Base-by-base conservation (phyloP, 2,888 invertebrate species). In the Hedya salicella region DNA sequence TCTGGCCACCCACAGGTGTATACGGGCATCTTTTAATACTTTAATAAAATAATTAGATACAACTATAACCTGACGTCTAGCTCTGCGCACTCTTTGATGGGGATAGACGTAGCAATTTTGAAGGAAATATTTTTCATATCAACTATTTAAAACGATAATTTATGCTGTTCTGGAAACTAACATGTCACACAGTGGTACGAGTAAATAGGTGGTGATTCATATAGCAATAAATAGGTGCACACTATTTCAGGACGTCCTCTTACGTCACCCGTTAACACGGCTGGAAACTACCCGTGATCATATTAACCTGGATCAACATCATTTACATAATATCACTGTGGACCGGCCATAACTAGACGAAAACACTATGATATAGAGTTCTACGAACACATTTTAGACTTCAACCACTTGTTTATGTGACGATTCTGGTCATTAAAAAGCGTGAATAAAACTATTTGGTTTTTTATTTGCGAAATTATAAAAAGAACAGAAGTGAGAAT, bases 201-300 rank as follows among this genome's bases (percentile, higher is more conserved):
- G 66, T 54, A 66, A 81, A 80, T 78, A 78, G 77, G 75, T 75
- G 73, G 76, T 87, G 85, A 86, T 77, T 91, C 88, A 89, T 78
- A 72, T 75, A 71, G 80, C 75, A 82, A 83, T 86, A 86, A 88
- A 89, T 87, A 88, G 85, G 77, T 78, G 69, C 36, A 36, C 73
- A 80, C 85, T 91, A 91, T 91, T 89, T 88, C 82, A 79, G 84
- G 87, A 83, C 82, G 91, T 85, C 91, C 91, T 91, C 89, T 78
- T 87, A 87, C 84, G 78, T 80, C 77, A 78, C 80, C 78, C 80
- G 83, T 86, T 86, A 88, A 86, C 85, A 83, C 80, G 78, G 77
- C 82, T 86, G 84, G 82, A 87, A 86, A 87, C 83, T 78, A 78
- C 76, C 80, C 83, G 80, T 79, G 78, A 77, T 76, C 80, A 76